A percentile compares a stretch with the other conserved stretches of the same genome.
phyloP scores from a whole-genome alignment of 2,113 vertebrate genomes.

The Oncorhynchus nerka region DNA sequence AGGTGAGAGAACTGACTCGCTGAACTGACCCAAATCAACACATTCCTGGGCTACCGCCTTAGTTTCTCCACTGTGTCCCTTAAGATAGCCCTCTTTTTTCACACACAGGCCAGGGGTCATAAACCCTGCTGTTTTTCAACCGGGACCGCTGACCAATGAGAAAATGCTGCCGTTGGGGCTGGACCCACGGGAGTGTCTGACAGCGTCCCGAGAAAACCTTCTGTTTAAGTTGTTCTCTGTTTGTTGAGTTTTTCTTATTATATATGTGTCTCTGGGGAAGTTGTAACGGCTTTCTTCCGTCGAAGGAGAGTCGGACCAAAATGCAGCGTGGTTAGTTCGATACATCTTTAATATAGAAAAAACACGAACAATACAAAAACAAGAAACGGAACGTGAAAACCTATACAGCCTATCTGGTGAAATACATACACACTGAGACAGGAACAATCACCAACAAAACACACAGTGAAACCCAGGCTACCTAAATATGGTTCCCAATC shows the following conservation, averaged over 20 bases:
- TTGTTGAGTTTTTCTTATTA: slow-evolving; percentile 19
- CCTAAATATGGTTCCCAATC: too few species aligned
- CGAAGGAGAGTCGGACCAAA: too few species aligned
- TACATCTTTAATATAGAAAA: too few species aligned
- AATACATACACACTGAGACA: too few species aligned
- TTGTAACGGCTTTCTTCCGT: too few species aligned
- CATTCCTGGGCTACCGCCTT: slow-evolving; percentile 27
- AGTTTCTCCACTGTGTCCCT: slow-evolving; percentile 17
- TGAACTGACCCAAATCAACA: slow-evolving; percentile 33
- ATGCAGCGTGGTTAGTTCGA: too few species aligned
- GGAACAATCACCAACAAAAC: too few species aligned
- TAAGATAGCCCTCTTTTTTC: slow-evolving; percentile 32
- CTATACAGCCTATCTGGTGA: too few species aligned
- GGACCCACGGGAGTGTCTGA: slow-evolving; percentile 46
- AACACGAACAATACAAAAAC: too few species aligned
- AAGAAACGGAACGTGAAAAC: too few species aligned
- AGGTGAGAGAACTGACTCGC: neutral
- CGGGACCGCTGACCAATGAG: slow-evolving; percentile 13
- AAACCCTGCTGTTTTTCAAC: slow-evolving; percentile 31
- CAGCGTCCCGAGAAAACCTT: slow-evolving; percentile 55
- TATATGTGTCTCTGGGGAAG: slow-evolving; percentile 23
- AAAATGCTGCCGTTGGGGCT: slow-evolving; percentile 5
- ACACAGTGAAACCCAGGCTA: too few species aligned
- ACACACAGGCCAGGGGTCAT: slow-evolving; percentile 57
- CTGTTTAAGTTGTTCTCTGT: slow-evolving; percentile 55